A percentile compares a stretch with the other conserved stretches of the same genome.
phyloP scores from a whole-genome alignment of 2,113 vertebrate genomes.

The Elaphurus davidianus region DNA sequence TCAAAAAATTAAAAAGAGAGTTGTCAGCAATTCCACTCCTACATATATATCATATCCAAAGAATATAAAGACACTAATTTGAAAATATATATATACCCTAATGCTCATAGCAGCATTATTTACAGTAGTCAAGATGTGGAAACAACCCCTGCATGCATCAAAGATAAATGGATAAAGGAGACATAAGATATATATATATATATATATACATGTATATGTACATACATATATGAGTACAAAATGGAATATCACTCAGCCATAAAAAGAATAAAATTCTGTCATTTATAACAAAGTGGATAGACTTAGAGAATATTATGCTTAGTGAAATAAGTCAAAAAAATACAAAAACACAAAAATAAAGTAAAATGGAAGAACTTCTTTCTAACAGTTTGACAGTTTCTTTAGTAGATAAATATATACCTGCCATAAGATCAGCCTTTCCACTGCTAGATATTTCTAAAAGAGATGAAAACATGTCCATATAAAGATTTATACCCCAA shows the following conservation, averaged over 20 bases:
- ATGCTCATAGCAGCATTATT: neutral
- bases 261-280: neutral
- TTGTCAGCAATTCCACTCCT: neutral
- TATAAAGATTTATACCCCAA: neutral
- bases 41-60: neutral
- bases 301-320: neutral
- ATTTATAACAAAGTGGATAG: neutral
- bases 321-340: neutral
- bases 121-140: neutral
- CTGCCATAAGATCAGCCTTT: neutral
- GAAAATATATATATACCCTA: neutral
- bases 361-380: neutral
- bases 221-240: neutral
- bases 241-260: neutral
- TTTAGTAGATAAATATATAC: neutral
- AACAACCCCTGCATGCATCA: neutral
- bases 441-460: neutral
- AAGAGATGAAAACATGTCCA: neutral
- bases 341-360: neutral
- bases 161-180: neutral
- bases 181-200: neutral
- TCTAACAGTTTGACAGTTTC: neutral
- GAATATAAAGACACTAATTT: neutral
- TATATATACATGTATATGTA: too few species aligned
- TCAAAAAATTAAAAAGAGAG: neutral